Evolutionary conservation across 1,140 invertebrate genomes (phyloP), one percentile per base, ranked within the genome.

Genomic region (Lethocerus indicus): DNA sequence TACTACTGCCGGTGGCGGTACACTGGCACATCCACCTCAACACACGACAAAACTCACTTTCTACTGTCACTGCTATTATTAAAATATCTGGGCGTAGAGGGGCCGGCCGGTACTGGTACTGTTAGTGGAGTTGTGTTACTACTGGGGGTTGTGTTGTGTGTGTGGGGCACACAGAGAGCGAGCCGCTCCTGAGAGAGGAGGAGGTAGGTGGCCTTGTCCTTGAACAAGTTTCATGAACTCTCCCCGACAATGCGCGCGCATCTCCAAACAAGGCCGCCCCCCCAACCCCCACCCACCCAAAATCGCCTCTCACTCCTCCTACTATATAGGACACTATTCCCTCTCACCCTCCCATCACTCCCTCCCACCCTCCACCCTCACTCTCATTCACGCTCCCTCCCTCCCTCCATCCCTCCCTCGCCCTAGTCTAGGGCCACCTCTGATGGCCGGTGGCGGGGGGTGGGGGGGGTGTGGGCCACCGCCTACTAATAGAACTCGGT

Each of bases 221-320:
- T 56, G 54, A 56, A 56, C 49, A 47, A 45, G 54, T 53, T 56
- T 54, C 51, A 47, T 53, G 52, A 56, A 52, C 51, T 45, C 54
- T 23, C 26, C 37, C 14, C 46, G 44, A 27, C 6, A 24, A 26
- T 44, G 41, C 42, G 50, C 42, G 48, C n/a, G n/a, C n/a, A n/a
- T 18, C 46, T 48, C 37, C 21, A n/a, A 40, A 40, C 32, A 36
- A 16, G 13, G 14, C 26, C 36, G 29, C 50, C 47, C 49, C 16
- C 32, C 27, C 21, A 26, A 32, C 42, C 29, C 27, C 44, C 43
- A 18, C 39, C 20, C 28, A 20, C 20, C 13, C 46, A 47, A 18
- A 13, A 20, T 23, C 46, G 23, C 29, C 20, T 35, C 46, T 14
- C 27, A 20, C 36, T 39, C 36, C 36, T 39, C 36, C n/a, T n/a